phyloP scores from a whole-genome alignment of 2,797 vertebrate species.

The Sebastes dallii region DNA sequence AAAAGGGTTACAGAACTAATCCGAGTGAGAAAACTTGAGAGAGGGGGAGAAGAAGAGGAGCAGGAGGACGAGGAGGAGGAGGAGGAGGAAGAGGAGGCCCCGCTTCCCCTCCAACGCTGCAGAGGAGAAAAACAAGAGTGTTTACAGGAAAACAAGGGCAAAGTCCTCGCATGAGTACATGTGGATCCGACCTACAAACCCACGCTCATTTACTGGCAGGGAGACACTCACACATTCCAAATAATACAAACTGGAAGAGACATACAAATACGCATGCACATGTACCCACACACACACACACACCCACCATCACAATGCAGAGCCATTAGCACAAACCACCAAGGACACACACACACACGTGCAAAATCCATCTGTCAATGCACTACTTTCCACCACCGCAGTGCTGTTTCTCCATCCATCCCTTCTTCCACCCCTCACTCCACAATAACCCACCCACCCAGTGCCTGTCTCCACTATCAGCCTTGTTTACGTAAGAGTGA shows the following conservation, averaged over 20 bases:
- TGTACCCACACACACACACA: slow-evolving; percentile 1
- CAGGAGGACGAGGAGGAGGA: slow-evolving; percentile 9
- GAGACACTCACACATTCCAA: neutral
- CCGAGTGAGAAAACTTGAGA: slow-evolving; percentile 54
- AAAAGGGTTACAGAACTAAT: slow-evolving; percentile 60
- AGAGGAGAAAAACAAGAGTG: slow-evolving; percentile 54
- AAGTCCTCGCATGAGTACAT: slow-evolving; percentile 59
- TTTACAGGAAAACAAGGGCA: slow-evolving; percentile 70
- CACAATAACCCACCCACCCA: slow-evolving; percentile 17
- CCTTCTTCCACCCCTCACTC: neutral
- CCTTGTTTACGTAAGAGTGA: slow-evolving; percentile 74
- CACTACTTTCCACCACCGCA: neutral
- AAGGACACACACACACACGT: slow-evolving; percentile 19
- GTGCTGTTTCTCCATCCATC: slow-evolving; percentile 6
- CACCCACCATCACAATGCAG: slow-evolving; percentile 1
- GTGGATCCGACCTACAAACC: slow-evolving; percentile 43
- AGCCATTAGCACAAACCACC: slow-evolving; percentile 15
- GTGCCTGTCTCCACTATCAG: slow-evolving; percentile 53
- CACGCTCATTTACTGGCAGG: slow-evolving; percentile 41
- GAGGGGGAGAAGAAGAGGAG: neutral
- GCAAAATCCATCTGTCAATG: slow-evolving; percentile 28
- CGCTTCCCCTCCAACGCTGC: slow-evolving; percentile 23
- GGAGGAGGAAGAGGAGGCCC: slow-evolving; percentile 24
- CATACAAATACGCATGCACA: neutral
- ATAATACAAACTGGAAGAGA: neutral